Evolutionary conservation across 2,113 vertebrate genomes (phyloP).

Genomic region (Astur gentilis): DNA sequence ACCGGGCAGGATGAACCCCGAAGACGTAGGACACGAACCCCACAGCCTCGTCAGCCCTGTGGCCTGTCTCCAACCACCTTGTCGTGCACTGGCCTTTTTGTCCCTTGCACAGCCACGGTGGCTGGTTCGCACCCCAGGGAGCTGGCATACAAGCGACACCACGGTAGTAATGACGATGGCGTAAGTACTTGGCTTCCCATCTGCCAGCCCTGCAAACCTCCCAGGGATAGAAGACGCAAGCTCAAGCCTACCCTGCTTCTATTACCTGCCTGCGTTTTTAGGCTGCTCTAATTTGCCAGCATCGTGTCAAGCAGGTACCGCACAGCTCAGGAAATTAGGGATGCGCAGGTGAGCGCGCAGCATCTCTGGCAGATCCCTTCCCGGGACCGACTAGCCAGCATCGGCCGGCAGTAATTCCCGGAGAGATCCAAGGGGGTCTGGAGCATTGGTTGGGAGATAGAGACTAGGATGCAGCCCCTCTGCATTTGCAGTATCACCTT

Average conservation of each 20-base stretch:
- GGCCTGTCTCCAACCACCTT: not conserved
- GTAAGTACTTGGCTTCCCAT: constrained; percentile 1
- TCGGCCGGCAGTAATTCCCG: not conserved
- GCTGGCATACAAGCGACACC: constrained; percentile 1
- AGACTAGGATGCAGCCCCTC: not conserved
- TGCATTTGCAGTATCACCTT: not conserved
- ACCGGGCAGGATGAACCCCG: not conserved
- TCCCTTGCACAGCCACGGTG: not conserved
- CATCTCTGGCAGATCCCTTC: not conserved
- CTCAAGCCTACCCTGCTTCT: not conserved
- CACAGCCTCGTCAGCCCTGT: not conserved
- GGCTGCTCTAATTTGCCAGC: constrained; percentile 21
- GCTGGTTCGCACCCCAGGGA: not conserved
- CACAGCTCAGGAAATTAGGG: not conserved
- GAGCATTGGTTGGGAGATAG: not conserved
- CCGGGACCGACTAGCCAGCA: rapidly evolving
- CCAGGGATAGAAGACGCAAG: not conserved
- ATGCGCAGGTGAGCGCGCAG: not conserved
- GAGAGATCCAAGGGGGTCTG: not conserved
- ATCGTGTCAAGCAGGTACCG: not conserved
- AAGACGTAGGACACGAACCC: not conserved
- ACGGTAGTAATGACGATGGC: not conserved
- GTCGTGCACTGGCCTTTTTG: not conserved
- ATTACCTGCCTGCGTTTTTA: not conserved
- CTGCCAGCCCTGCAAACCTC: constrained; percentile 36